A percentile compares a stretch with the other conserved stretches of the same genome.
These are phyloP conservation scores for Lycopodina hypogea DNA, from an alignment of 37 sponge, comb jelly and placozoan species.

Conservation along the genomic window DNA sequence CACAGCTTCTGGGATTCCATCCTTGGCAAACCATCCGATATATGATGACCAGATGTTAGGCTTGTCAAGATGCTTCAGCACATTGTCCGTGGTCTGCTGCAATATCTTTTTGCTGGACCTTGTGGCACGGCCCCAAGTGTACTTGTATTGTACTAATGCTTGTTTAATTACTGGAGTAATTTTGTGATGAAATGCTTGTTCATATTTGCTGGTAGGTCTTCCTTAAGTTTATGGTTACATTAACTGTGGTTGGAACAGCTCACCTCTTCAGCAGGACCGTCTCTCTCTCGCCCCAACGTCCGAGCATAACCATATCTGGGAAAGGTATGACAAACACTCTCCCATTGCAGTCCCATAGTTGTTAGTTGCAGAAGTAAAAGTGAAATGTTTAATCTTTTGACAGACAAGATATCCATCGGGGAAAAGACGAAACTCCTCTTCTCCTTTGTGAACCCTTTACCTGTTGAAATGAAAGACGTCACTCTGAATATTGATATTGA, in stretches of 20 bases:
- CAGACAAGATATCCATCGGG: conserved; percentile 19
- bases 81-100: no score
- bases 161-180: no score
- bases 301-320: conserved; percentile 11
- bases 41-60: no score
- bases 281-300: conserved; percentile 15
- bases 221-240: conserved; percentile 24
- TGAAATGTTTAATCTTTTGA: neutral
- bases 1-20: no score
- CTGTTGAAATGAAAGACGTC: conserved; percentile 39
- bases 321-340: conserved; percentile 3
- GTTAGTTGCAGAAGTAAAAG: neutral
- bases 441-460: conserved; percentile 36
- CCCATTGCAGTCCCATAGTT: no score
- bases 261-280: conserved; percentile 31
- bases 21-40: no score
- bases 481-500: conserved; percentile 40
- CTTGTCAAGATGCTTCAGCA: no score
- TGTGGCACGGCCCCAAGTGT: no score
- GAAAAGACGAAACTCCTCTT: conserved; percentile 1
- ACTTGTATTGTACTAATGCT: no score
- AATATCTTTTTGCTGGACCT: no score
- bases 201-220: conserved; percentile 40
- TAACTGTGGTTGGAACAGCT: conserved; percentile 20
- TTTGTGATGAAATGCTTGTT: neutral